Conservation (phyloP, 2,113 vertebrate genomes). For the Alethe castanea region DNA sequence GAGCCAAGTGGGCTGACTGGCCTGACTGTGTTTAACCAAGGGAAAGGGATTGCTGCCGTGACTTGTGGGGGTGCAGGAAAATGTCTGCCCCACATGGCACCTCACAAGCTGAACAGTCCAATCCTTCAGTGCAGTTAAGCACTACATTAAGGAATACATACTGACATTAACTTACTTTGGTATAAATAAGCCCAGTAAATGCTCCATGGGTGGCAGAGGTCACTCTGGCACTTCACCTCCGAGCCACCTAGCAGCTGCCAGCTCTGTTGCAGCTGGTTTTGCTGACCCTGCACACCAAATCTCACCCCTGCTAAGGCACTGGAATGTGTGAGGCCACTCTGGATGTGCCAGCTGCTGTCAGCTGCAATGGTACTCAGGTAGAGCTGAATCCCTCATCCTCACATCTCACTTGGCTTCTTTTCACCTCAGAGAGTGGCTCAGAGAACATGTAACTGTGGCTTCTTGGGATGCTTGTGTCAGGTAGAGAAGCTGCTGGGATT, state of each 20-base stretch:
- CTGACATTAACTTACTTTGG: not conserved
- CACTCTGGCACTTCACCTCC: not conserved
- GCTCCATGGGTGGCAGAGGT: not conserved
- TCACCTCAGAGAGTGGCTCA: not conserved
- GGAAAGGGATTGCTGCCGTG: not conserved
- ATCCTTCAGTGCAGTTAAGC: not conserved
- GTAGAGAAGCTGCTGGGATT: not conserved
- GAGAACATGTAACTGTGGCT: not conserved
- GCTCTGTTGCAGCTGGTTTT: not conserved
- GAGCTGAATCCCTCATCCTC: not conserved
- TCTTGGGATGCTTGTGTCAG: not conserved
- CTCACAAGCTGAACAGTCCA: not conserved
- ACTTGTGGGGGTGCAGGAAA: not conserved
- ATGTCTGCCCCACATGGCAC: not conserved
- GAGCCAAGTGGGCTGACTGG: not conserved
- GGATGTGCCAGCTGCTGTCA: not conserved
- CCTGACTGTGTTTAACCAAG: not conserved
- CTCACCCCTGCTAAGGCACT: not conserved
- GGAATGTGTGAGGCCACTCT: not conserved
- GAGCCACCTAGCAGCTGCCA: not conserved
- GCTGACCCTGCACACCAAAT: not conserved
- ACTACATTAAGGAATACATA: not conserved
- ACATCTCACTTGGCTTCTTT: not conserved
- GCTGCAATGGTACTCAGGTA: accelerated
- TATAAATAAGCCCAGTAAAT: not conserved